These are phyloP conservation scores for Cosmia trapezina DNA, from an alignment of 2,888 invertebrate species.

Conservation along the genomic window DNA sequence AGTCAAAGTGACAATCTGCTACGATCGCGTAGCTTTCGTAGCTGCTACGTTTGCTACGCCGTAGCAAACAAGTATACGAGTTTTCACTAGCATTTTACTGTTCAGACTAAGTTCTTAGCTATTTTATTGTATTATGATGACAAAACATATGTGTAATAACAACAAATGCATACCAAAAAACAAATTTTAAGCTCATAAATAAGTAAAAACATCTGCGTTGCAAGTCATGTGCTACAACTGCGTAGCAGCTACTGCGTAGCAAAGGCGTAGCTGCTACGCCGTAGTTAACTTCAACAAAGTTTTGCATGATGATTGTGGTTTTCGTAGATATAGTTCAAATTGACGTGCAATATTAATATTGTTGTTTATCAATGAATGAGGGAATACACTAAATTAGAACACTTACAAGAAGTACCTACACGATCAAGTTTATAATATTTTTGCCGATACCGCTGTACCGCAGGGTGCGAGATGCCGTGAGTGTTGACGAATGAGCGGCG, in stretches of 20 bases:
- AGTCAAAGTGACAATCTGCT: neutral
- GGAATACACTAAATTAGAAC: neutral
- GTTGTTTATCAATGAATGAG: slow-evolving; percentile 14
- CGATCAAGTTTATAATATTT: neutral
- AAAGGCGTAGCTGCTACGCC: neutral
- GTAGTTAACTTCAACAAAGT: slow-evolving; percentile 10
- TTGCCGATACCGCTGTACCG: too few relatives aligned
- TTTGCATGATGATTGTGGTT: slow-evolving; percentile 5
- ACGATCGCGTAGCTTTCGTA: neutral
- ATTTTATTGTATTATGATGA: neutral
- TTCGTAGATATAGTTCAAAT: slow-evolving; percentile 14
- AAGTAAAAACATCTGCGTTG: neutral
- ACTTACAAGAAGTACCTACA: neutral
- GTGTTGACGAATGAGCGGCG: too few relatives aligned
- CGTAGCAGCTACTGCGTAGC: slow-evolving; percentile 31
- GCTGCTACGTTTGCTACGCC: neutral
- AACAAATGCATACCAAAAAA: neutral
- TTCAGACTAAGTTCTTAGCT: too few relatives aligned
- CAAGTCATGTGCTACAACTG: neutral
- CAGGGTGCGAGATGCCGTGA: too few relatives aligned
- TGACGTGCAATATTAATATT: slow-evolving; percentile 22
- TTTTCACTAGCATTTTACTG: neutral
- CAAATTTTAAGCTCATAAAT: neutral
- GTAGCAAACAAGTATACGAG: neutral
- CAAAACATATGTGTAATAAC: neutral